phyloP scores from a whole-genome alignment of 2,888 invertebrate species.

The Alentia gelatinosa region DNA sequence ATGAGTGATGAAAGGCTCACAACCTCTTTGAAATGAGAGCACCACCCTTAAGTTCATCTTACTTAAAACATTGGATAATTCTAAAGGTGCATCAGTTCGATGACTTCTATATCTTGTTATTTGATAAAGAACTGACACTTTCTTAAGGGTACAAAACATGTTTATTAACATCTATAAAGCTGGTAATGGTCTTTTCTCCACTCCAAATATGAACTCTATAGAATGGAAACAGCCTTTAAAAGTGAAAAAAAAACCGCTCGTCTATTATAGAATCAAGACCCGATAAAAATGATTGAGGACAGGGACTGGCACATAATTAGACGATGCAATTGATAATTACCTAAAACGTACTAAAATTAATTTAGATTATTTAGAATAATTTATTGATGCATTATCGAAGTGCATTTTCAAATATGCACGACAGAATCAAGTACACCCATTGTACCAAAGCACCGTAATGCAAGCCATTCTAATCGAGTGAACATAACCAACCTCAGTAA shows the following conservation, averaged over 20 bases:
- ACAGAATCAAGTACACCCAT: neutral
- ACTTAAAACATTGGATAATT: too few relatives aligned
- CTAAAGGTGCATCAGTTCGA: too few relatives aligned
- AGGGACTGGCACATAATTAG: neutral
- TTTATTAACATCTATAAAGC: slow-evolving; percentile 12
- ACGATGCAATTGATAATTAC: neutral
- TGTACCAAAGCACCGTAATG: neutral
- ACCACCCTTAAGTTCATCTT: too few relatives aligned
- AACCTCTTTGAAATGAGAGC: too few relatives aligned
- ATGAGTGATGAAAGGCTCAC: too few relatives aligned
- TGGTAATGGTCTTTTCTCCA: neutral
- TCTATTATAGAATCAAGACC: neutral
- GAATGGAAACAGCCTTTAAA: neutral
- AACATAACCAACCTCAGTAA: too few relatives aligned
- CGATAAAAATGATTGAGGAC: neutral
- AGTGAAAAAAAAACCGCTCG: too few relatives aligned
- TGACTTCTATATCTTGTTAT: too few relatives aligned
- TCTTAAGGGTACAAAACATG: neutral
- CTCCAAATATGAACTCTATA: neutral
- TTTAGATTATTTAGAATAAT: neutral
- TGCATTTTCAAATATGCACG: neutral
- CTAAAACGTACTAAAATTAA: neutral
- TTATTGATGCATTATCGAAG: neutral
- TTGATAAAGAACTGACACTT: too few relatives aligned
- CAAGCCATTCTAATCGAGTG: neutral